A percentile compares a stretch with the other conserved stretches of the same genome.
Conservation (phyloP, 2,797 vertebrate species). For the Pangasius larnaudii region DNA sequence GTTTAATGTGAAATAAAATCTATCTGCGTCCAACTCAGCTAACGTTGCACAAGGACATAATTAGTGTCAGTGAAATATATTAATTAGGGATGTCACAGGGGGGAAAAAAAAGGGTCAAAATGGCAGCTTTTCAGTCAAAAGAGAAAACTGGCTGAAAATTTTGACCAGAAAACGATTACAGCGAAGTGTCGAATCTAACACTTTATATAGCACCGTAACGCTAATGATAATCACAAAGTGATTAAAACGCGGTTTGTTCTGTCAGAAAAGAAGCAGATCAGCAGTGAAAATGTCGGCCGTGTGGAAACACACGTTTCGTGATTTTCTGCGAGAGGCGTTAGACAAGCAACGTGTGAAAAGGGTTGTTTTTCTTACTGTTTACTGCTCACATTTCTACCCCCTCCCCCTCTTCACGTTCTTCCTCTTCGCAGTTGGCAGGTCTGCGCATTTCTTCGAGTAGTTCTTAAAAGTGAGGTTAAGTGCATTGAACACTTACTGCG, state of each 20-base stretch:
- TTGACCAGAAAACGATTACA: background rate
- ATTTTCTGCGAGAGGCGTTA: background rate
- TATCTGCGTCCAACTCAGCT: too few species aligned
- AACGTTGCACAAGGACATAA: background rate
- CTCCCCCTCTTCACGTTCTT: background rate
- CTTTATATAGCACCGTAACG: background rate
- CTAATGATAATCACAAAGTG: background rate
- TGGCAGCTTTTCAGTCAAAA: background rate
- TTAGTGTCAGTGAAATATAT: background rate
- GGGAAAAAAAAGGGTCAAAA: background rate
- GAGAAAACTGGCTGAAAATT: background rate
- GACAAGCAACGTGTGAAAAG: background rate
- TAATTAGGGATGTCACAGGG: background rate
- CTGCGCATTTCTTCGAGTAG: background rate
- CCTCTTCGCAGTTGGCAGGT: background rate
- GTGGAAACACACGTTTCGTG: background rate
- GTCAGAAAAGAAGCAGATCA: background rate
- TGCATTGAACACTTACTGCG: background rate
- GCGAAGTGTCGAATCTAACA: background rate
- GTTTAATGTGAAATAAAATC: background rate
- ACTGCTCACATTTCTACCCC: too few species aligned
- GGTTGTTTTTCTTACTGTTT: background rate
- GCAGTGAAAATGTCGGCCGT: background rate
- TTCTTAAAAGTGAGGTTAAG: background rate
- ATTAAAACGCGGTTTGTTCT: background rate